Conservation (phyloP, 2,113 vertebrate genomes). For the Tetrax tetrax region DNA sequence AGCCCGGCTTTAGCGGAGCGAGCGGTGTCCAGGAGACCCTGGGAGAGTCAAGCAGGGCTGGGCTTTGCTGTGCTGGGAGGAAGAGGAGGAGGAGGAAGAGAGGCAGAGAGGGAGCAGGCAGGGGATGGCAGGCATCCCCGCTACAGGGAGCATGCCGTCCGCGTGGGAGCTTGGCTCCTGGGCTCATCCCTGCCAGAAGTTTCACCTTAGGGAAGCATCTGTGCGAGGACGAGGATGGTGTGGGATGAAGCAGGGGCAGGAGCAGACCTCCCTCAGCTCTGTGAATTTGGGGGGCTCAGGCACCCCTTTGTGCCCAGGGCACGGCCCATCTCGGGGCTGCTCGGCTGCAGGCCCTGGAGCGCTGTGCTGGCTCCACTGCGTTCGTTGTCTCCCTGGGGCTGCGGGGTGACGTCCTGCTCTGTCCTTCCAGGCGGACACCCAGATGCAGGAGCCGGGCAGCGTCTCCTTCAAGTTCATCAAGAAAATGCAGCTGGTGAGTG, state of each 20-base stretch:
- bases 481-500: conserved; percentile 72
- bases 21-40: background rate
- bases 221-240: background rate
- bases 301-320: background rate
- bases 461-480: conserved; percentile 71
- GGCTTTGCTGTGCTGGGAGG: background rate
- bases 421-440: conserved; percentile 77
- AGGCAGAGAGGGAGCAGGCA: background rate
- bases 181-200: background rate
- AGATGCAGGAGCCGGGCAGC: conserved; percentile 75
- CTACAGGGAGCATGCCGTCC: fast-evolving
- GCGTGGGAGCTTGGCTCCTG: background rate
- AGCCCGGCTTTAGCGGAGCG: background rate
- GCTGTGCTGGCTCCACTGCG: background rate
- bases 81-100: background rate
- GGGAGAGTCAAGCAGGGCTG: background rate
- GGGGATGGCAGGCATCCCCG: background rate
- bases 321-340: background rate
- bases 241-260: background rate
- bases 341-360: background rate
- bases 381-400: no score
- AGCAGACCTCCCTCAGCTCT: background rate
- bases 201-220: background rate
- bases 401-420: background rate
- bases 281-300: background rate